Conservation (phyloP, 2,888 invertebrate species). For the Mylabris sibirica region DNA sequence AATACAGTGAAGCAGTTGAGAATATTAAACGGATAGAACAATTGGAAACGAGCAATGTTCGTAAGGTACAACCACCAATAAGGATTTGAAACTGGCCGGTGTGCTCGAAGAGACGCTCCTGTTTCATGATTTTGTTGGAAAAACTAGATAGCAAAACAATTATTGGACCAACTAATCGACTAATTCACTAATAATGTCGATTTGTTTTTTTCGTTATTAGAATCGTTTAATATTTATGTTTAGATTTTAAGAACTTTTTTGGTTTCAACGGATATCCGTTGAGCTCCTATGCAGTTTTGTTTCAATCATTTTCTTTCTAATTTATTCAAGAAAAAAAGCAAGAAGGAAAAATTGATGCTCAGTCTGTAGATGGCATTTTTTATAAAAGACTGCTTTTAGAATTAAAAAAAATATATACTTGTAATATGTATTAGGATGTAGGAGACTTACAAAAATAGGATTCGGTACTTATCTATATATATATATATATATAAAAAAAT, state of each 20-base stretch:
- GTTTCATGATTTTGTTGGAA: too few relatives aligned
- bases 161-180: neutral
- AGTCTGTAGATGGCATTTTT: slow-evolving; percentile 19
- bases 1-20: slow-evolving; percentile 56
- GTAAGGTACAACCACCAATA: slow-evolving; percentile 42
- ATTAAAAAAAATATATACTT: neutral
- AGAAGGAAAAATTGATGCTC: neutral
- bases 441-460: neutral
- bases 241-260: neutral
- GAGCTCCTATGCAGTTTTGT: neutral
- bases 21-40: slow-evolving; percentile 57
- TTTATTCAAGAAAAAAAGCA: neutral
- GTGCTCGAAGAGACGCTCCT: neutral
- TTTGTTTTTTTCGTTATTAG: neutral
- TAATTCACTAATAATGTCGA: neutral
- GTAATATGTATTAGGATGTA: neutral
- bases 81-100: slow-evolving; percentile 38
- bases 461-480: slow-evolving; percentile 2
- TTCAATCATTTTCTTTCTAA: too few relatives aligned
- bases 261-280: neutral
- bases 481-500: neutral
- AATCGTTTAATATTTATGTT: neutral
- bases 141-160: neutral
- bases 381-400: slow-evolving; percentile 18
- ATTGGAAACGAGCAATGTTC: slow-evolving; percentile 42